Evolutionary conservation across 2,797 vertebrate species (phyloP).

Genomic region (Anas bernieri): DNA sequence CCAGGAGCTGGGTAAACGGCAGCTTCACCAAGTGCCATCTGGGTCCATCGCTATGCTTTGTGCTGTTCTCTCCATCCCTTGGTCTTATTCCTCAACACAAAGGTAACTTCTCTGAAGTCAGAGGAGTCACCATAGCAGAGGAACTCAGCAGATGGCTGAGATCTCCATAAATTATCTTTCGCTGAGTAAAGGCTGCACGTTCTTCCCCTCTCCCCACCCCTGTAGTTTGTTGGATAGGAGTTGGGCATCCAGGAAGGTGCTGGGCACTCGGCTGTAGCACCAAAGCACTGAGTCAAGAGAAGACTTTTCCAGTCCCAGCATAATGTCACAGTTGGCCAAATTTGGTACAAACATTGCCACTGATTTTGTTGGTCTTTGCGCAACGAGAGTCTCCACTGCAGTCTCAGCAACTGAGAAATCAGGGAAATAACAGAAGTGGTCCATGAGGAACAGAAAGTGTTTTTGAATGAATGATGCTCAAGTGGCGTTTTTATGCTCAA

Average conservation of each 20-base stretch:
- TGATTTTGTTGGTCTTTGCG: neutral
- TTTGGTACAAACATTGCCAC: neutral
- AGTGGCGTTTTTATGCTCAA: neutral
- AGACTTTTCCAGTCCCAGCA: neutral
- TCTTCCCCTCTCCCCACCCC: neutral
- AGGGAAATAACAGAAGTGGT: neutral
- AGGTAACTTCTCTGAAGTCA: neutral
- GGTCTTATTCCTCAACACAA: neutral
- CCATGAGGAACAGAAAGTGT: neutral
- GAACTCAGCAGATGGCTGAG: neutral
- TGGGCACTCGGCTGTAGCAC: neutral
- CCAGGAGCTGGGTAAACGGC: neutral
- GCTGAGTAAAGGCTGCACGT: neutral
- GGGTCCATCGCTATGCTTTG: fast-evolving
- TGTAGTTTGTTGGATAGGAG: neutral
- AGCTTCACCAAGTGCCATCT: neutral
- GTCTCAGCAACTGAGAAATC: neutral
- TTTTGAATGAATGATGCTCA: neutral
- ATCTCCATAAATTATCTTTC: neutral
- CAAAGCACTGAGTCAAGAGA: neutral
- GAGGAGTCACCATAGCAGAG: neutral
- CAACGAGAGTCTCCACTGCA: neutral
- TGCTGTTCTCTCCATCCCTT: neutral
- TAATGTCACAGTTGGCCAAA: neutral
- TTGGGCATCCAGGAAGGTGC: neutral